Conservation (phyloP, 1,140 invertebrate genomes). For the Drosophila littoralis region DNA sequence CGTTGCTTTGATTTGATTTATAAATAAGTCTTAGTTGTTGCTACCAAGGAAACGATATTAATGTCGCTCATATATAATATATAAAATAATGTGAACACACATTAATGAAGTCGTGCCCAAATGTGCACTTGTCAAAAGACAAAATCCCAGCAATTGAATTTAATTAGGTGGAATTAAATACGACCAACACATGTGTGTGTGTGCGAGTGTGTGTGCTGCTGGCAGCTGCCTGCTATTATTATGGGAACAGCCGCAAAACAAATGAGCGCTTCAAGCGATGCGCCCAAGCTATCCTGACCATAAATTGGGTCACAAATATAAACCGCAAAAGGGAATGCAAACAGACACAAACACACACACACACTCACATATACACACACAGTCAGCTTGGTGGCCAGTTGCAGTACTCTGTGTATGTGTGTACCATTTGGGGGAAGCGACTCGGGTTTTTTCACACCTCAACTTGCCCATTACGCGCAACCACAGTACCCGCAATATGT, state of each 20-base stretch:
- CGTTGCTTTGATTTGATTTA: too few species aligned
- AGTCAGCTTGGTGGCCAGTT: constrained; percentile 17
- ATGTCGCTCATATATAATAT: too few species aligned
- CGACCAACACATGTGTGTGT: constrained; percentile 16
- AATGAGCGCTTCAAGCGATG: constrained; percentile 52
- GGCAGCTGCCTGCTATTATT: constrained; percentile 53
- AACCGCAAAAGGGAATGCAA: constrained; percentile 60
- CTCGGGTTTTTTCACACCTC: constrained; percentile 31
- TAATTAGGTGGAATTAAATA: constrained; percentile 62
- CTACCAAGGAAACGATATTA: too few species aligned
- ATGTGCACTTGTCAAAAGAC: constrained; percentile 27
- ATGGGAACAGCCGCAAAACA: constrained; percentile 58
- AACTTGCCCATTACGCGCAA: constrained; percentile 53
- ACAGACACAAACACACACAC: constrained; percentile 30
- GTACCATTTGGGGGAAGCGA: constrained; percentile 3
- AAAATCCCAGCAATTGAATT: constrained; percentile 58
- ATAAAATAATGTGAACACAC: background rate
- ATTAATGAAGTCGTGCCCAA: constrained; percentile 12
- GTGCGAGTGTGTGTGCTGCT: constrained; percentile 40
- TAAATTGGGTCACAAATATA: constrained; percentile 63
- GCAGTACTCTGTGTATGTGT: constrained; percentile 25
- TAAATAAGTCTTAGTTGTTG: too few species aligned
- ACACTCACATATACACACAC: constrained; percentile 4
- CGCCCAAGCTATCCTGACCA: constrained; percentile 12
- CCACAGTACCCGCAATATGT: constrained; percentile 71